Conservation (phyloP, 2,113 vertebrate genomes). For the Leucopternis melanops region DNA sequence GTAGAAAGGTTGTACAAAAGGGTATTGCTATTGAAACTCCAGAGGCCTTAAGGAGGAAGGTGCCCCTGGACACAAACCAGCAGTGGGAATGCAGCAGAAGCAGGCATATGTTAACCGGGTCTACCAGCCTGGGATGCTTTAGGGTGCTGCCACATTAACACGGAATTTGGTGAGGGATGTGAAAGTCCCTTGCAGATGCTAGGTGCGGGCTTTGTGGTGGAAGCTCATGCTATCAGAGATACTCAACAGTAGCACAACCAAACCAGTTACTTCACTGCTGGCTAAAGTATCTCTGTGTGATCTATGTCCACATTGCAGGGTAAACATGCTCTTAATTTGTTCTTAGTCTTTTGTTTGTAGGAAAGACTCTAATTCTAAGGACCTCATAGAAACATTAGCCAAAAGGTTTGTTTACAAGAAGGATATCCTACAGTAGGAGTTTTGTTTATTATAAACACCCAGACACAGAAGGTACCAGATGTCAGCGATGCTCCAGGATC, state of each 20-base stretch:
- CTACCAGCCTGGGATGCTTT: neutral
- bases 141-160: neutral
- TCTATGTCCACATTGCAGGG: neutral
- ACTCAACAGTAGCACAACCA: neutral
- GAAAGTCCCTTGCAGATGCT: neutral
- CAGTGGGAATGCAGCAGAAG: neutral
- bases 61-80: neutral
- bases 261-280: neutral
- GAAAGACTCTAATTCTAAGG: neutral
- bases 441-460: slow-evolving; percentile 16
- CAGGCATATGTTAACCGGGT: neutral
- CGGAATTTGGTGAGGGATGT: neutral
- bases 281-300: neutral
- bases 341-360: neutral
- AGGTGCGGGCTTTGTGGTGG: neutral
- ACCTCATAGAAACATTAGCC: neutral
- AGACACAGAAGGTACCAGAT: slow-evolving; percentile 20
- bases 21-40: neutral
- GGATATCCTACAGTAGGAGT: slow-evolving; percentile 28
- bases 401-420: slow-evolving; percentile 13
- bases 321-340: neutral
- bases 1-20: neutral
- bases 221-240: neutral
- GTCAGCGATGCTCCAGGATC: neutral
- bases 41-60: neutral